phyloP scores from a whole-genome alignment of 2,113 vertebrate species.

The Perca flavescens region DNA sequence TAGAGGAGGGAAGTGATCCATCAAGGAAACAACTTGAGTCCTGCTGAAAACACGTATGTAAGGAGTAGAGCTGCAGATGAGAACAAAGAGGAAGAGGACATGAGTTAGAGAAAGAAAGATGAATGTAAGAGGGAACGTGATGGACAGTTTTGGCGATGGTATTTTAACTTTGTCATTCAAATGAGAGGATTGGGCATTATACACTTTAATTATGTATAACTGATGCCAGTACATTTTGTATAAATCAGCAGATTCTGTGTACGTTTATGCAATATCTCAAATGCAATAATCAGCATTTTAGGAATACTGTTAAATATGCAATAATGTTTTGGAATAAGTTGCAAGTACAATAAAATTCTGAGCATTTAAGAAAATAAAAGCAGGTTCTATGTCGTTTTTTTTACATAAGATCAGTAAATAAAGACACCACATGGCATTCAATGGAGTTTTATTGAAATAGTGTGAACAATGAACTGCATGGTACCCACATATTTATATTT shows the following conservation, averaged over 20 bases:
- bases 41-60: conserved; percentile 10
- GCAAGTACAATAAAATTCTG: conserved; percentile 50
- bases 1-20: neutral
- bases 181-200: conserved; percentile 48
- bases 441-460: conserved; percentile 64
- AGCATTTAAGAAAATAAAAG: conserved; percentile 47
- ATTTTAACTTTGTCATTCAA: conserved; percentile 1
- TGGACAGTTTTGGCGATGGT: neutral
- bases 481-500: conserved; percentile 25
- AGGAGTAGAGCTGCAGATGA: conserved; percentile 8
- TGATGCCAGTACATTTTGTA: conserved; percentile 22
- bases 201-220: conserved; percentile 5
- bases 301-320: conserved; percentile 1
- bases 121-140: neutral
- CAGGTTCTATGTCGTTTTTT: neutral
- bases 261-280: conserved; percentile 27
- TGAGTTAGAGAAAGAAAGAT: neutral
- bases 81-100: neutral
- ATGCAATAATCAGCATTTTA: conserved; percentile 15
- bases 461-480: conserved; percentile 41
- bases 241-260: conserved; percentile 32
- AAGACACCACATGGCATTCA: conserved; percentile 28
- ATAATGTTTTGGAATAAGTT: conserved; percentile 20
- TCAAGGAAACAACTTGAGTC: conserved; percentile 2
- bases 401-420: neutral